These are phyloP conservation scores for Pollimyrus isidori DNA, from an alignment of 2,113 vertebrate genomes.

Conservation along the genomic window DNA sequence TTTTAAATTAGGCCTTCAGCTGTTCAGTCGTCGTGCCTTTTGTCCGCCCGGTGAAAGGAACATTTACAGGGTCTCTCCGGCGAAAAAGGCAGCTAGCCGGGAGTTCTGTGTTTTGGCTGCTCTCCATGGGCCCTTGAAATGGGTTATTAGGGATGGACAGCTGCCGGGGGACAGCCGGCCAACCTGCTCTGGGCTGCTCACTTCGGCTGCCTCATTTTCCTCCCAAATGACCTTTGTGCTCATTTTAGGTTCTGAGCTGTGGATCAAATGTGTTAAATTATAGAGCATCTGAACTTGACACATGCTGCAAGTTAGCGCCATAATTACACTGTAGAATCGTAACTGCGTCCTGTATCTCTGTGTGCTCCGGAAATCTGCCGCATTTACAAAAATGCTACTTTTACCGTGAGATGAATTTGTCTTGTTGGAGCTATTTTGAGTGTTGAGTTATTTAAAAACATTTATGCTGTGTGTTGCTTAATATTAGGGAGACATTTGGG, in stretches of 20 bases:
- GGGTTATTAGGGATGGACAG: not conserved
- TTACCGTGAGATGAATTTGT: not conserved
- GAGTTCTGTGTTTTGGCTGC: not conserved
- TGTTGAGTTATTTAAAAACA: not conserved
- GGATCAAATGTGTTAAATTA: not conserved
- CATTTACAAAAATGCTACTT: not conserved
- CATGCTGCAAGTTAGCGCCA: not conserved
- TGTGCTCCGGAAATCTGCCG: not conserved
- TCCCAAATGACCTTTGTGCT: not conserved
- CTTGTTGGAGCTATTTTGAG: not conserved
- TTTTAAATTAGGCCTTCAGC: not conserved
- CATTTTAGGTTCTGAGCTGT: not conserved
- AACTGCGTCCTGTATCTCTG: not conserved
- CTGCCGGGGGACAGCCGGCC: not conserved
- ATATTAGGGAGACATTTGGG: not conserved
- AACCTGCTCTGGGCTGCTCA: not conserved
- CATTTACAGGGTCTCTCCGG: not conserved
- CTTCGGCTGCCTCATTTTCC: not conserved
- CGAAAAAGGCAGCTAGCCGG: not conserved
- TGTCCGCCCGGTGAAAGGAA: not conserved
- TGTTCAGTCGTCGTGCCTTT: not conserved
- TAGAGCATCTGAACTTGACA: not conserved
- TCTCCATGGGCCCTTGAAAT: not conserved
- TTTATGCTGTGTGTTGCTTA: not conserved
- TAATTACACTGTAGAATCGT: not conserved